Percentiles rank a stretch among this genome's conserved stretches.
Conservation (phyloP, 2,888 invertebrate genomes). For the Euplagia quadripunctaria region DNA sequence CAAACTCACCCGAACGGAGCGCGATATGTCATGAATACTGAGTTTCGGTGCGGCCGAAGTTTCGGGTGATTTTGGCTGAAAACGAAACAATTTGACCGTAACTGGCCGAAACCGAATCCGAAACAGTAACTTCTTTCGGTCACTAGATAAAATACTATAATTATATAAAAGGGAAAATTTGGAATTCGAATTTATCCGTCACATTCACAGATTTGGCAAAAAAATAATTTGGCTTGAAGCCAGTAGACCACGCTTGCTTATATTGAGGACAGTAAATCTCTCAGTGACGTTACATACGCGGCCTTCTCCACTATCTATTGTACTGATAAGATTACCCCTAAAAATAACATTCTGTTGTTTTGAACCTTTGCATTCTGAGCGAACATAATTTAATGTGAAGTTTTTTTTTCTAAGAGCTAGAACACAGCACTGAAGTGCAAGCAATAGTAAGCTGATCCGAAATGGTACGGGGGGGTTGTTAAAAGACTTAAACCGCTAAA, state of each 20-base stretch:
- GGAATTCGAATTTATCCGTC: constrained; percentile 73
- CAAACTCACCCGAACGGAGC: background rate
- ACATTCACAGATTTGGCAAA: constrained; percentile 72
- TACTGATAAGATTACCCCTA: constrained; percentile 53
- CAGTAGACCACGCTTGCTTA: constrained; percentile 57
- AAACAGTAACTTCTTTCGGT: background rate
- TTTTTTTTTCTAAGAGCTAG: too few species aligned
- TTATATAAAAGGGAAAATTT: constrained; percentile 55
- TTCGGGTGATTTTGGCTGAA: too few species aligned
- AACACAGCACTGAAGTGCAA: too few species aligned
- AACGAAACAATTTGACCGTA: too few species aligned
- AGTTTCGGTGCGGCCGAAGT: too few species aligned
- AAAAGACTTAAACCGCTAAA: too few species aligned
- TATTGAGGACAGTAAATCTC: constrained; percentile 68
- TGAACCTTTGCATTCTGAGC: background rate
- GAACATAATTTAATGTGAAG: background rate
- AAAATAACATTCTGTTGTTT: constrained; percentile 32
- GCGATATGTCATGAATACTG: background rate
- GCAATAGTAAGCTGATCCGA: too few species aligned
- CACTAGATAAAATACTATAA: constrained; percentile 44
- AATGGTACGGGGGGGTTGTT: too few species aligned
- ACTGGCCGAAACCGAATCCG: background rate
- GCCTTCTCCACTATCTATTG: constrained; percentile 58
- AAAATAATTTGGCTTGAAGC: constrained; percentile 65
- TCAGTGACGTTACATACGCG: constrained; percentile 57